These are phyloP conservation scores for Eupithecia subfuscata DNA, from an alignment of 2,888 invertebrate genomes.

Conservation along the genomic window DNA sequence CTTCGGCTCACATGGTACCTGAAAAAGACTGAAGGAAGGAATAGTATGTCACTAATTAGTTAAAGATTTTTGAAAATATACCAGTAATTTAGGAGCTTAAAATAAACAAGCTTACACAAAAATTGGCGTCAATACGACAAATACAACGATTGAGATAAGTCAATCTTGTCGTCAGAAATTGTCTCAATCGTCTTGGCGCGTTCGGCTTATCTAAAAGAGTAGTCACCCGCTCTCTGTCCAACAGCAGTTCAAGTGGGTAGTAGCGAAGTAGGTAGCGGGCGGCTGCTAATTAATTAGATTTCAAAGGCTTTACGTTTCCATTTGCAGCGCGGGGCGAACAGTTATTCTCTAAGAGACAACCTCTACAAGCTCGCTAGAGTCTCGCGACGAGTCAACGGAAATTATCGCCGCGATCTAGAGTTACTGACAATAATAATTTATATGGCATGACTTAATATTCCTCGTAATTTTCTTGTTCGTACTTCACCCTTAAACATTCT, in stretches of 20 bases:
- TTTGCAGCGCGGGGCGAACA: conserved; percentile 19
- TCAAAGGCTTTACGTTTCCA: conserved; percentile 33
- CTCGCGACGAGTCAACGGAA: not conserved
- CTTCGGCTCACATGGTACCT: too few species aligned
- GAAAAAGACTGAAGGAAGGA: too few species aligned
- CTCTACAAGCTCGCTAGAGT: not conserved
- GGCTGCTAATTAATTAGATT: conserved; percentile 35
- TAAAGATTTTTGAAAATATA: too few species aligned
- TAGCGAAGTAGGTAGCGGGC: conserved; percentile 15
- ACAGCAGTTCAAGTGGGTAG: conserved; percentile 4
- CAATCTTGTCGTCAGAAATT: too few species aligned
- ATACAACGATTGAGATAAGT: too few species aligned
- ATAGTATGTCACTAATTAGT: too few species aligned
- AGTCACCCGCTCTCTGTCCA: conserved; percentile 4
- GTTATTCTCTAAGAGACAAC: conserved; percentile 9
- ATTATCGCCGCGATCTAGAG: not conserved
- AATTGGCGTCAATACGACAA: too few species aligned
- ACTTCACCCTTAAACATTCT: too few species aligned
- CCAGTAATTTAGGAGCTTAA: too few species aligned
- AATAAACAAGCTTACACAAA: too few species aligned
- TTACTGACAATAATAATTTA: not conserved
- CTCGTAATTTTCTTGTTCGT: not conserved
- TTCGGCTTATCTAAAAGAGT: not conserved
- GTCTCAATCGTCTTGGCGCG: not conserved
- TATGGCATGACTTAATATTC: not conserved